Evolutionary conservation across 1,140 invertebrate genomes (phyloP).

Genomic region (Lepidostoma basale): DNA sequence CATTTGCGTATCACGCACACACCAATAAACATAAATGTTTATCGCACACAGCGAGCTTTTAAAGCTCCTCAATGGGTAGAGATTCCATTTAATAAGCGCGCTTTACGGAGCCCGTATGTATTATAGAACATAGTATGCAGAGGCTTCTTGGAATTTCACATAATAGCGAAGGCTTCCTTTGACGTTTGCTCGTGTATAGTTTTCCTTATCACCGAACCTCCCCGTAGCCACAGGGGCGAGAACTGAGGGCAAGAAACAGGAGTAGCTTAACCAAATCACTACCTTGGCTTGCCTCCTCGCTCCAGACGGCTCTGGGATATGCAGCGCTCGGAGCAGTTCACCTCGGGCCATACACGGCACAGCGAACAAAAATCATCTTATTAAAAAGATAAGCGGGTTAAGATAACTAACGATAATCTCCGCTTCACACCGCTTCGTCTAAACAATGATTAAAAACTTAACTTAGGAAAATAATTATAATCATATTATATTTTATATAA

Average conservation of each 20-base stretch:
- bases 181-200: constrained; percentile 34
- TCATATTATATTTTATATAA: too few relatives aligned
- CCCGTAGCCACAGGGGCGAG: constrained; percentile 6
- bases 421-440: too few relatives aligned
- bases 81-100: constrained; percentile 18
- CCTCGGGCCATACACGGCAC: neutral
- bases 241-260: constrained; percentile 11
- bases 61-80: constrained; percentile 14
- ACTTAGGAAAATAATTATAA: too few relatives aligned
- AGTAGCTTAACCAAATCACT: constrained; percentile 14
- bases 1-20: neutral
- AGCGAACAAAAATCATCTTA: neutral
- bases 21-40: constrained; percentile 19
- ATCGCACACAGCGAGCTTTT: constrained; percentile 4
- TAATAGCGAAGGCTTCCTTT: constrained; percentile 33
- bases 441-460: too few relatives aligned
- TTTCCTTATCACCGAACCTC: constrained; percentile 28
- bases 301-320: too few relatives aligned
- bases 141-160: constrained; percentile 35
- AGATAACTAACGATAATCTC: too few relatives aligned
- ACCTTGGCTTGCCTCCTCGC: neutral
- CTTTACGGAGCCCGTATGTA: constrained; percentile 3
- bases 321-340: too few relatives aligned
- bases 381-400: too few relatives aligned
- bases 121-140: neutral